phyloP scores from a whole-genome alignment of 2,888 invertebrate species.

The Hemithea aestivaria region DNA sequence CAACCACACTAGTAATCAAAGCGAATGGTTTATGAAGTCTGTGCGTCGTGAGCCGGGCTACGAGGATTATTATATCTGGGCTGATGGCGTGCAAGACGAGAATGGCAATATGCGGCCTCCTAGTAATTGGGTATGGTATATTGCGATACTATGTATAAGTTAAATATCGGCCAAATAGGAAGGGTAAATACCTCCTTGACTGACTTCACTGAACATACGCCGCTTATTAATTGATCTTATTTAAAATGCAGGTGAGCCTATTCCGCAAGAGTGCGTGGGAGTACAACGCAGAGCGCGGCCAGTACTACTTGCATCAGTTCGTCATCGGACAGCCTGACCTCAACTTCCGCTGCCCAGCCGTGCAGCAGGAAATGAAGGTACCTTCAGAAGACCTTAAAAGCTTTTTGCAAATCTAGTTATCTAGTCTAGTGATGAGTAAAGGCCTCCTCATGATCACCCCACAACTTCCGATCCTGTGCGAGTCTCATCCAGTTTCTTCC shows the following conservation, averaged over 20 bases:
- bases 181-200: too few species aligned
- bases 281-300: conserved; percentile 77
- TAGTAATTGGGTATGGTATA: conserved; percentile 88
- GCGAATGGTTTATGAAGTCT: conserved; percentile 89
- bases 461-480: too few species aligned
- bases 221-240: too few species aligned
- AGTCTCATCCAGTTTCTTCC: too few species aligned
- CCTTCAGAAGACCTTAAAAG: too few species aligned
- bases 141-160: too few species aligned
- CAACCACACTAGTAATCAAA: conserved; percentile 87
- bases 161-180: too few species aligned
- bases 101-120: conserved; percentile 72
- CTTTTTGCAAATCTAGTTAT: too few species aligned
- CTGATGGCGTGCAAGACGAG: conserved; percentile 55
- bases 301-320: conserved; percentile 87
- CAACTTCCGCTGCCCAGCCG: conserved; percentile 81
- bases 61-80: conserved; percentile 86
- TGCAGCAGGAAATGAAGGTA: conserved; percentile 80
- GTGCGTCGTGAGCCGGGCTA: conserved; percentile 75
- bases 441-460: too few species aligned
- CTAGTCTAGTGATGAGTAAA: too few species aligned
- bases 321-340: conserved; percentile 85
- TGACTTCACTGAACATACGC: too few species aligned
- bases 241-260: conserved; percentile 60
- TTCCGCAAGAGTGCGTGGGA: conserved; percentile 86